These are phyloP conservation scores for Amiota minor DNA, from an alignment of 2,888 invertebrate species.

Conservation along the genomic window DNA sequence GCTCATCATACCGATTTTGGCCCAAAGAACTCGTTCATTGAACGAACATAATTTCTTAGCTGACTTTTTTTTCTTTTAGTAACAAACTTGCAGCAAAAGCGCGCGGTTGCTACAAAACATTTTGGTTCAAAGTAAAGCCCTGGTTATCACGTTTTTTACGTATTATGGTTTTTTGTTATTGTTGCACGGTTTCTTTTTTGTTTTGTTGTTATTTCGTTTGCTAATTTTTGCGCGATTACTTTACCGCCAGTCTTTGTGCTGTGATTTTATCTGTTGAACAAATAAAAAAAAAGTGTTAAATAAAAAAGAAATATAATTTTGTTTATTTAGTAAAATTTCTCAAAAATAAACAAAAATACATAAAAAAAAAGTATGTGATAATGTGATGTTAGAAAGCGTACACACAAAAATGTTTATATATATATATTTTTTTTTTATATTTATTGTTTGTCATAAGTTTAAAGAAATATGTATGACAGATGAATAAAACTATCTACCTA, in stretches of 20 bases:
- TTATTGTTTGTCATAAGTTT: not conserved
- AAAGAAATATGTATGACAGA: constrained; percentile 4
- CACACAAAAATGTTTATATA: constrained; percentile 10
- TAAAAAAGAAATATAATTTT: constrained; percentile 16
- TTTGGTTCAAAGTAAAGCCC: not conserved
- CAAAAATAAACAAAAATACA: constrained; percentile 8
- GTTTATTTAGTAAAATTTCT: constrained; percentile 15
- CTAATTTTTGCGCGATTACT: not conserved
- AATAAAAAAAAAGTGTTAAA: constrained; percentile 24
- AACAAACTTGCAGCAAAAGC: constrained; percentile 52
- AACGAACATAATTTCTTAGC: not conserved
- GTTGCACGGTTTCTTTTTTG: constrained; percentile 21
- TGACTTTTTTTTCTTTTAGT: constrained; percentile 46
- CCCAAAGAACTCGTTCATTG: no score
- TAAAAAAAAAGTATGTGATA: constrained; percentile 14
- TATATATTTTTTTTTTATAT: constrained; percentile 10
- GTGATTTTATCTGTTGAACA: not conserved
- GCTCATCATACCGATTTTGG: no score
- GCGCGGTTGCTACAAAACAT: constrained; percentile 49
- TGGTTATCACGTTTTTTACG: not conserved
- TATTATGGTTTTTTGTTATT: not conserved
- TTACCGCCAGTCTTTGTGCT: not conserved
- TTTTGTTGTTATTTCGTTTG: not conserved
- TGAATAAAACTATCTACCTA: not conserved
- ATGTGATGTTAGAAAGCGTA: constrained; percentile 19